phyloP scores from a whole-genome alignment of 2,797 vertebrate genomes.

The Galago senegalensis region DNA sequence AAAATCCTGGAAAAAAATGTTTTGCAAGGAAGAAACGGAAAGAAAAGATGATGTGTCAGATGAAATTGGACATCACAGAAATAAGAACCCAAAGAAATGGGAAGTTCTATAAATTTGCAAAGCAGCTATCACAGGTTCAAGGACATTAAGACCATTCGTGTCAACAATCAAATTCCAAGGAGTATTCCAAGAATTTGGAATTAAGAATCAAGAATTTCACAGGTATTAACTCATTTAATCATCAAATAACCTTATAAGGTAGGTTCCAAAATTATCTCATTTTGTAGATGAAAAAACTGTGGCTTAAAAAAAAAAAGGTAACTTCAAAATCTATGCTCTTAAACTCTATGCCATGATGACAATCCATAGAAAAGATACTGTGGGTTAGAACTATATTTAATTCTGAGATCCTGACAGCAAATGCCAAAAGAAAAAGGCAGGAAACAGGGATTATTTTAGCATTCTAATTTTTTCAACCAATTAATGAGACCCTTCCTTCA shows the following conservation, averaged over 20 bases:
- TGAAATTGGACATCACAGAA: background rate
- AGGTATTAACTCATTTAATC: background rate
- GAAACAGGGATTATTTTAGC: background rate
- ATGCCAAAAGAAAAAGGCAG: background rate
- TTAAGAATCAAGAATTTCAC: background rate
- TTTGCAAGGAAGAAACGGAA: conserved; percentile 19
- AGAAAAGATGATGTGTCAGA: background rate
- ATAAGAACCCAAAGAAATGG: background rate
- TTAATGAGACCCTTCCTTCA: background rate
- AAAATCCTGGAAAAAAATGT: background rate
- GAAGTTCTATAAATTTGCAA: background rate
- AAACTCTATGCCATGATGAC: background rate
- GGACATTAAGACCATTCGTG: background rate
- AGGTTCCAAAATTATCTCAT: background rate
- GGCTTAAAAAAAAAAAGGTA: background rate
- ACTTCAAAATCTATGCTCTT: background rate
- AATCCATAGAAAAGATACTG: background rate
- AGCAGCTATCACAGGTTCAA: background rate
- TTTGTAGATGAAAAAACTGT: conserved; percentile 15
- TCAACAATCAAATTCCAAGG: background rate
- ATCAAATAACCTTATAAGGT: background rate
- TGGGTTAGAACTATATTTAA: background rate
- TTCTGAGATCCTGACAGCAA: background rate
- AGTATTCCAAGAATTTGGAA: background rate
- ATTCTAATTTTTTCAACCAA: conserved; percentile 11